Conservation (phyloP, 64 coral and sea anemone species). For the Montipora sp. region DNA sequence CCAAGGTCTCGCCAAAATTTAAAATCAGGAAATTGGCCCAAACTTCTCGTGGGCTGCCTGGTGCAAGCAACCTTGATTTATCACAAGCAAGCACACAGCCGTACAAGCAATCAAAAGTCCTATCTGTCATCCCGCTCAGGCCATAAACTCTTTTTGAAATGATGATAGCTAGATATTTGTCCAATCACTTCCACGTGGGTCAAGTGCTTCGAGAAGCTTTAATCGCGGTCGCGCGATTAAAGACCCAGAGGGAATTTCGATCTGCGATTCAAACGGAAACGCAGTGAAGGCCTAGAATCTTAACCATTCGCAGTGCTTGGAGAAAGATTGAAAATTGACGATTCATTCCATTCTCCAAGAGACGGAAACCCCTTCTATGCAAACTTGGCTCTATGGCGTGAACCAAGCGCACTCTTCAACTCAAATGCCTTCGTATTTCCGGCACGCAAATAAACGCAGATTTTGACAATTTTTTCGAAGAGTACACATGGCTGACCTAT, state of each 20-base stretch:
- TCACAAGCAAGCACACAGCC: not conserved
- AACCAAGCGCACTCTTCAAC: conserved; percentile 35
- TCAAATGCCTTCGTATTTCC: conserved; percentile 70
- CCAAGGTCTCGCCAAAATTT: no score
- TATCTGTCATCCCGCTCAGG: conserved; percentile 26
- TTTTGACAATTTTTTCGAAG: conserved; percentile 66
- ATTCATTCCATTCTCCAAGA: not conserved
- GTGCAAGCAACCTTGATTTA: not conserved
- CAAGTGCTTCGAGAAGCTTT: conserved; percentile 41
- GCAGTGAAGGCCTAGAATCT: conserved; percentile 14
- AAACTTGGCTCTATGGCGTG: conserved; percentile 69
- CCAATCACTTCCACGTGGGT: conserved; percentile 13
- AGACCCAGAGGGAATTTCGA: conserved; percentile 37
- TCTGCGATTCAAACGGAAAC: conserved; percentile 40
- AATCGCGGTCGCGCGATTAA: not conserved
- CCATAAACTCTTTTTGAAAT: conserved; percentile 1
- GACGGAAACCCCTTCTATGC: not conserved
- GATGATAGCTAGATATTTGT: not conserved
- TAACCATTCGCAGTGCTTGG: not conserved
- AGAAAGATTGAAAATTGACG: not conserved
- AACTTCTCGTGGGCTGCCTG: conserved; percentile 9
- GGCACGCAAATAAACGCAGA: conserved; percentile 80
- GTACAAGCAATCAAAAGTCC: conserved; percentile 10
- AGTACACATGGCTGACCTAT: conserved; percentile 92
- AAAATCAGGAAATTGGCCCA: no score